phyloP scores from a whole-genome alignment of 2,888 invertebrate genomes.

The Malthinus seriepunctatus region DNA sequence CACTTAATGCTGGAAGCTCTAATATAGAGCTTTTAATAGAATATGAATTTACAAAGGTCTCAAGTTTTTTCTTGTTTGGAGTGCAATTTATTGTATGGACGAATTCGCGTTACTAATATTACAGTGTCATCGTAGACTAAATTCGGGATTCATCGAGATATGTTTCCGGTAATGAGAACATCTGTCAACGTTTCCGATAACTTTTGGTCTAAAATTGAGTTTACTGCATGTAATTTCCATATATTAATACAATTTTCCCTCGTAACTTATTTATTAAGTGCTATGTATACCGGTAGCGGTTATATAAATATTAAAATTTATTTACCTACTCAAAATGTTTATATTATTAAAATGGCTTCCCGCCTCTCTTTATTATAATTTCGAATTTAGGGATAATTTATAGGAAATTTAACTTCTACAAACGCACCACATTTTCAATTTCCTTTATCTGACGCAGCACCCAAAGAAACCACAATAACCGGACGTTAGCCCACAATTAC shows the following conservation, averaged over 20 bases:
- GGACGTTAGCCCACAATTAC: constrained; percentile 15
- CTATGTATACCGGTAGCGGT: no score
- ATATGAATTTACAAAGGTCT: no score
- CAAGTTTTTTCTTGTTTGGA: no score
- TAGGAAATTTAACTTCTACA: constrained; percentile 19
- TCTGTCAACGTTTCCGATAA: constrained; percentile 21
- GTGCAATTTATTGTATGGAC: no score
- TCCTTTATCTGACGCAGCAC: constrained; percentile 17
- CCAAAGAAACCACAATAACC: constrained; percentile 21
- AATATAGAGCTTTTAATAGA: no score
- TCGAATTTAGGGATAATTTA: constrained; percentile 14
- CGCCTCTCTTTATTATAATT: constrained; percentile 4
- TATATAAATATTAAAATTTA: background rate
- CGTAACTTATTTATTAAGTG: background rate
- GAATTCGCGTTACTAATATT: background rate
- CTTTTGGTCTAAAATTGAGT: constrained; percentile 15
- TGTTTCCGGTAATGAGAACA: constrained; percentile 23
- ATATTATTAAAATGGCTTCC: background rate
- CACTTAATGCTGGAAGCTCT: no score
- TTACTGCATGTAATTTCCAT: constrained; percentile 14
- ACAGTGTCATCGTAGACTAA: background rate
- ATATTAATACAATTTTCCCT: background rate
- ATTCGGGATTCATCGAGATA: constrained; percentile 14
- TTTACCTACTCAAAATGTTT: background rate
- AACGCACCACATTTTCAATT: constrained; percentile 17